phyloP scores from a whole-genome alignment of 2,797 vertebrate genomes.

The Chaenodraco wilsoni region DNA sequence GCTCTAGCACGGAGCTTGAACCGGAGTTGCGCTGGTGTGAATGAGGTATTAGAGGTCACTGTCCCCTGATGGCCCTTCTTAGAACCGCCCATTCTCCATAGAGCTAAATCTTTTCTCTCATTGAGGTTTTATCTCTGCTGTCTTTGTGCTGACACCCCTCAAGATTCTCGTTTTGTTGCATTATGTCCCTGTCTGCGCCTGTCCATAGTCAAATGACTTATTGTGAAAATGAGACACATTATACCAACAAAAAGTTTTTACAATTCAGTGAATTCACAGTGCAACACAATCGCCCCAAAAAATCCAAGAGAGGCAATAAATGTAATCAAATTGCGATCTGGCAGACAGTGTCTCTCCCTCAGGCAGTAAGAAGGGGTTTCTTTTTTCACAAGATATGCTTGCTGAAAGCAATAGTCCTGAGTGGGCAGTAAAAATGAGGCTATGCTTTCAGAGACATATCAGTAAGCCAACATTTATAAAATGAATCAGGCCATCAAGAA shows the following conservation, averaged over 20 bases:
- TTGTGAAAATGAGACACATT: conserved; percentile 18
- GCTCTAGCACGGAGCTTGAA: no score
- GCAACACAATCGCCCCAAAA: conserved; percentile 47
- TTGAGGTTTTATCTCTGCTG: conserved; percentile 12
- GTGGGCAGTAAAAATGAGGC: conserved; percentile 23
- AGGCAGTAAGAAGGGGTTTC: conserved; percentile 48
- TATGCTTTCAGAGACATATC: conserved; percentile 25
- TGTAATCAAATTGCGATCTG: conserved; percentile 59
- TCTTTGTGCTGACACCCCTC: conserved; percentile 26
- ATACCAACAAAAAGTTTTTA: conserved; percentile 48
- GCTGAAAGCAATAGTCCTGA: conserved; percentile 49
- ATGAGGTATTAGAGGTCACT: no score
- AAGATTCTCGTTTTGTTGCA: conserved; percentile 26
- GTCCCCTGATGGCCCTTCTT: no score
- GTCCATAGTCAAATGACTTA: conserved; percentile 39
- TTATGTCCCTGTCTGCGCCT: neutral
- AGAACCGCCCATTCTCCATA: neutral
- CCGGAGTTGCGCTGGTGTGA: no score
- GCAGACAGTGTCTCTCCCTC: conserved; percentile 41
- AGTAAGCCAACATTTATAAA: conserved; percentile 29
- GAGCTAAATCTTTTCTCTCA: conserved; percentile 32
- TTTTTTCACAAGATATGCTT: conserved; percentile 58
- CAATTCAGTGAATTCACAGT: conserved; percentile 25
- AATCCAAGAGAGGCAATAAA: conserved; percentile 58
- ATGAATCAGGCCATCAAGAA: conserved; percentile 18